phyloP scores from a whole-genome alignment of 1,140 invertebrate species.

The Drepana arcuata region DNA sequence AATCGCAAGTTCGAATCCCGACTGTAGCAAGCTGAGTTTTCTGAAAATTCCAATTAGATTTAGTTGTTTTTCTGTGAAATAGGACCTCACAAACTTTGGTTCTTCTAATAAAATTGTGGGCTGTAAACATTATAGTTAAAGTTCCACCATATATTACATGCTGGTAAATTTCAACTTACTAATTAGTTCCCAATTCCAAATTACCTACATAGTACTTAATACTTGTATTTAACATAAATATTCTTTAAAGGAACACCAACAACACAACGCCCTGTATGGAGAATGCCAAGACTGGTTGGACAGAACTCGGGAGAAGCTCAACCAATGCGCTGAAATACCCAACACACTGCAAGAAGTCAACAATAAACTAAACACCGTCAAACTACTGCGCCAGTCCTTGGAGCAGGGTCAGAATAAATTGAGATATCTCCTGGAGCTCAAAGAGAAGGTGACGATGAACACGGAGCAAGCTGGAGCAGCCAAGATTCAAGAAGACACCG shows the following conservation, averaged over 20 bases:
- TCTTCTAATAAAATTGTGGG: too few relatives aligned
- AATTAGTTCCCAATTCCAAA: too few relatives aligned
- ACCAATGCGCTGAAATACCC: constrained; percentile 83
- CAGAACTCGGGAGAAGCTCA: constrained; percentile 85
- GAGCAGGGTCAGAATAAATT: constrained; percentile 94
- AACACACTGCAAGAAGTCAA: constrained; percentile 86
- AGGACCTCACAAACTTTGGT: too few relatives aligned
- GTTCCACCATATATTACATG: too few relatives aligned
- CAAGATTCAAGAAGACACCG: constrained; percentile 92
- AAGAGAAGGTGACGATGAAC: constrained; percentile 93
- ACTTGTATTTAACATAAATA: too few relatives aligned
- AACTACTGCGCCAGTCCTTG: constrained; percentile 85
- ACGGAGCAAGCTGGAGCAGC: constrained; percentile 88
- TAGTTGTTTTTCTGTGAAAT: too few relatives aligned
- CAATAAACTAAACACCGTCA: constrained; percentile 86
- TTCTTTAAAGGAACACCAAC: constrained; percentile 82
- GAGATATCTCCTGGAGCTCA: constrained; percentile 89
- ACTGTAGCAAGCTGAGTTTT: too few relatives aligned
- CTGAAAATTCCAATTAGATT: too few relatives aligned
- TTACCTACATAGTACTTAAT: too few relatives aligned
- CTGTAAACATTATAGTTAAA: too few relatives aligned
- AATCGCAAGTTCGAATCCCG: too few relatives aligned
- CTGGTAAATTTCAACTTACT: too few relatives aligned
- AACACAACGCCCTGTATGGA: constrained; percentile 89
- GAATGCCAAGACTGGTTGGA: constrained; percentile 95